Conservation (phyloP, 2,113 vertebrate species). For the Esox niger region DNA sequence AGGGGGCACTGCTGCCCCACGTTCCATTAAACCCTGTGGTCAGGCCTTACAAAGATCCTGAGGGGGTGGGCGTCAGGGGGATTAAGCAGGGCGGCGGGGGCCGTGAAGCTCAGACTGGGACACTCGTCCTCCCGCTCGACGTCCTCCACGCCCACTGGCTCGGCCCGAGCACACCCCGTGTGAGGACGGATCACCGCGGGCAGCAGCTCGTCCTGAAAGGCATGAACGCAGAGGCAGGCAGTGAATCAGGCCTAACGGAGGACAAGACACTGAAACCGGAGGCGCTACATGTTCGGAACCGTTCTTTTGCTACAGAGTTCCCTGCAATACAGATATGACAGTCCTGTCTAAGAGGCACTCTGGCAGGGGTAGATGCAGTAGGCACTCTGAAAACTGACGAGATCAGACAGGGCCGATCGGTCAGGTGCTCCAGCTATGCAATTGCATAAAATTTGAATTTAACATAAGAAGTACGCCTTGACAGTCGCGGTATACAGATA, state of each 20-base stretch:
- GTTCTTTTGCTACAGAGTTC: no score
- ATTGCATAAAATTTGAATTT: no score
- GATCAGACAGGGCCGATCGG: neutral
- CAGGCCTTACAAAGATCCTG: constrained; percentile 83
- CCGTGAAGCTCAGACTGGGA: constrained; percentile 66
- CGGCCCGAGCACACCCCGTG: neutral
- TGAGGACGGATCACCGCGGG: constrained; percentile 30
- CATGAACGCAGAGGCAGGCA: neutral
- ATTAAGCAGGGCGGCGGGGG: constrained; percentile 70
- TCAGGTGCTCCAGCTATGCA: no score
- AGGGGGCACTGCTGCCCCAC: no score
- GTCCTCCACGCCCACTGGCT: constrained; percentile 15
- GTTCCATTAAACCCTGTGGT: no score
- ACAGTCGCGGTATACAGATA: no score
- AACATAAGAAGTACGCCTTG: no score
- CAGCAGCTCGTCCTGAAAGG: constrained; percentile 72
- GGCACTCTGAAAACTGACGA: neutral
- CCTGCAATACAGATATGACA: neutral
- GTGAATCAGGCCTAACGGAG: neutral
- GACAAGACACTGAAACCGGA: neutral
- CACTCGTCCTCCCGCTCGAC: neutral
- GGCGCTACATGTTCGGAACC: neutral
- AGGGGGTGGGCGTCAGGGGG: constrained; percentile 73
- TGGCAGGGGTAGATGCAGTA: neutral
- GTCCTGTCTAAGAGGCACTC: neutral